Evolutionary conservation across 2,113 vertebrate species (phyloP).

Genomic region (Myiozetetes cayanensis): DNA sequence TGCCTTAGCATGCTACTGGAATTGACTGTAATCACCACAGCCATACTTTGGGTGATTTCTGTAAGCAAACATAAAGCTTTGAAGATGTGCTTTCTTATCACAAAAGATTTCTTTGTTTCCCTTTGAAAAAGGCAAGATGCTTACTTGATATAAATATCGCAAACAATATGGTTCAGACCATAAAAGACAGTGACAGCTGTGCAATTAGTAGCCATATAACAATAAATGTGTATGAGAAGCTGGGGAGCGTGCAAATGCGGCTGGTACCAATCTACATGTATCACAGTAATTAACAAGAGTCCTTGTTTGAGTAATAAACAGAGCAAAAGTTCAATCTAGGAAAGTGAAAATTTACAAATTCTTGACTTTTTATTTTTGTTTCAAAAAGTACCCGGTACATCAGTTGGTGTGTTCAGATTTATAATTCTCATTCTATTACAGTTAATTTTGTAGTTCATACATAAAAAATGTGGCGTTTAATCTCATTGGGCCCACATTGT

Average conservation of each 20-base stretch:
- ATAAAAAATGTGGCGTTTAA: neutral
- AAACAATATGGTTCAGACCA: neutral
- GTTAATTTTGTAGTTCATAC: neutral
- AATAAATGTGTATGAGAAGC: neutral
- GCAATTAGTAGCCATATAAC: slow-evolving; percentile 1
- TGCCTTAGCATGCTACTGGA: neutral
- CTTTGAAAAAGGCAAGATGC: neutral
- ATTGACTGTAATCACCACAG: neutral
- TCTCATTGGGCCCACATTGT: neutral
- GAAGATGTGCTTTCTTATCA: neutral
- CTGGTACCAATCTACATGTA: neutral
- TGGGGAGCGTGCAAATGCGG: neutral
- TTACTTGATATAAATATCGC: neutral
- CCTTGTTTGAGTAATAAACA: neutral
- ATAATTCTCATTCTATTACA: neutral
- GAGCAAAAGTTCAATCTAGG: neutral
- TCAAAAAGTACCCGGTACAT: neutral
- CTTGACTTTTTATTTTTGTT: neutral
- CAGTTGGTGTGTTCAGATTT: neutral
- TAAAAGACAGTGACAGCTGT: slow-evolving; percentile 38
- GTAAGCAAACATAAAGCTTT: neutral
- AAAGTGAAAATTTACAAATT: neutral
- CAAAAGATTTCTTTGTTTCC: neutral
- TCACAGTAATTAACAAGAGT: neutral
- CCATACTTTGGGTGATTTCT: neutral